Conservation (phyloP, 2,113 vertebrate species). For the Ia io region DNA sequence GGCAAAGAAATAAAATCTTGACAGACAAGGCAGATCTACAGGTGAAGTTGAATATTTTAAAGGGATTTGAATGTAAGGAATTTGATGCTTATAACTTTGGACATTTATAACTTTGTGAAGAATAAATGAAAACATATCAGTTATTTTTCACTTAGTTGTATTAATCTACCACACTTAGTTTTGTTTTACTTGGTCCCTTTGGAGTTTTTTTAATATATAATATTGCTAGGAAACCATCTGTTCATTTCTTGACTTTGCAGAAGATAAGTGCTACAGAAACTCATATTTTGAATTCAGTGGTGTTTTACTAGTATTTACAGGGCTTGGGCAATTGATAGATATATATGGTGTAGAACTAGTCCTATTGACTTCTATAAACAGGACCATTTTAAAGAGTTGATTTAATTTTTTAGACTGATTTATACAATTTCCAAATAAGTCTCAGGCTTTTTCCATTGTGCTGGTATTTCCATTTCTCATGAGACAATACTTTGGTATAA, state of each 20-base stretch:
- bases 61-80: slow-evolving; percentile 53
- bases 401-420: slow-evolving; percentile 29
- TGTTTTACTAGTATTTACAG: not conserved
- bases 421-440: slow-evolving; percentile 33
- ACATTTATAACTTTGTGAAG: not conserved
- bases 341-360: not conserved
- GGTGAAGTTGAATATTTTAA: slow-evolving; percentile 59
- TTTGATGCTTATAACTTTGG: slow-evolving; percentile 64
- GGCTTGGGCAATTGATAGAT: not conserved
- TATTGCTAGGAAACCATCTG: not conserved
- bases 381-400: slow-evolving; percentile 34
- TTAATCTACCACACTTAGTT: slow-evolving; percentile 17
- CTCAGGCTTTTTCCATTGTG: slow-evolving; percentile 12
- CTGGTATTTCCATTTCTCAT: slow-evolving; percentile 23
- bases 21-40: slow-evolving; percentile 59
- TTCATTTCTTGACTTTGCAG: slow-evolving; percentile 23
- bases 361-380: slow-evolving; percentile 22
- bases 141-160: not conserved
- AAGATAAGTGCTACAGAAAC: not conserved
- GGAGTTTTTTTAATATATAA: not conserved
- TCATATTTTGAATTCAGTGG: not conserved
- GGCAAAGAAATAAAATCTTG: slow-evolving; percentile 63
- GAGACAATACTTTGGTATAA: not conserved
- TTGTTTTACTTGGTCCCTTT: slow-evolving; percentile 23
- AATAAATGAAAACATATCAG: slow-evolving; percentile 43